phyloP scores from a whole-genome alignment of 1,140 invertebrate genomes.

The Nephila pilipes region DNA sequence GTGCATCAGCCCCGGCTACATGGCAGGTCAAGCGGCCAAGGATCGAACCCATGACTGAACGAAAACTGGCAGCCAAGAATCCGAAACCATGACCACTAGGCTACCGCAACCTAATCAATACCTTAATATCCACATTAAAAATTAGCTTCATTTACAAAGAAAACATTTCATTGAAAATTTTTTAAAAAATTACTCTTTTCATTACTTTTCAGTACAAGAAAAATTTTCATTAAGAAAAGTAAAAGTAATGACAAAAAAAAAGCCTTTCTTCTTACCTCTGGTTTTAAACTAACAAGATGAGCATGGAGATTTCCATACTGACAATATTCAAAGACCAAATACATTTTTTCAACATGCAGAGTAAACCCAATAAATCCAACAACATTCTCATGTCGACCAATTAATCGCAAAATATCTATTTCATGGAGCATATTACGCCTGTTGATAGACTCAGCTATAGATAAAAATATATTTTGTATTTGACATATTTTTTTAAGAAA shows the following conservation, averaged over 20 bases:
- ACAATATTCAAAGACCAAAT: constrained; percentile 41
- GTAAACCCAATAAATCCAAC: constrained; percentile 45
- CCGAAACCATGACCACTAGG: too few species aligned
- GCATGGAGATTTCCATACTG: constrained; percentile 29
- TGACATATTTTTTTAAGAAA: neutral
- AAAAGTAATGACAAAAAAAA: too few species aligned
- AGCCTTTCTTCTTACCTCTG: neutral
- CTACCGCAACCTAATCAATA: too few species aligned
- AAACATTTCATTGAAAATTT: too few species aligned
- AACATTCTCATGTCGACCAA: constrained; percentile 39
- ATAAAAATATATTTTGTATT: neutral
- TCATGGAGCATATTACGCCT: constrained; percentile 51
- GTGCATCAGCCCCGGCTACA: too few species aligned
- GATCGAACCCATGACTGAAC: too few species aligned
- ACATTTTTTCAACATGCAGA: constrained; percentile 45
- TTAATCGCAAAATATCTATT: neutral
- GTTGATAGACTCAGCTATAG: constrained; percentile 27
- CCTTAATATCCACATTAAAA: too few species aligned
- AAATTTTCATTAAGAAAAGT: neutral
- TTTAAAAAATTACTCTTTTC: too few species aligned
- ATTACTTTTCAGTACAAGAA: neutral
- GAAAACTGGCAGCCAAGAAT: too few species aligned
- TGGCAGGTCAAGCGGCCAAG: too few species aligned
- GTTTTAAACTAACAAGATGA: constrained; percentile 21
- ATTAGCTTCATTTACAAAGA: too few species aligned